Percentiles rank a stretch among this genome's conserved stretches.
Conservation (phyloP, 2,888 invertebrate species). For the Oeneis ivallda region DNA sequence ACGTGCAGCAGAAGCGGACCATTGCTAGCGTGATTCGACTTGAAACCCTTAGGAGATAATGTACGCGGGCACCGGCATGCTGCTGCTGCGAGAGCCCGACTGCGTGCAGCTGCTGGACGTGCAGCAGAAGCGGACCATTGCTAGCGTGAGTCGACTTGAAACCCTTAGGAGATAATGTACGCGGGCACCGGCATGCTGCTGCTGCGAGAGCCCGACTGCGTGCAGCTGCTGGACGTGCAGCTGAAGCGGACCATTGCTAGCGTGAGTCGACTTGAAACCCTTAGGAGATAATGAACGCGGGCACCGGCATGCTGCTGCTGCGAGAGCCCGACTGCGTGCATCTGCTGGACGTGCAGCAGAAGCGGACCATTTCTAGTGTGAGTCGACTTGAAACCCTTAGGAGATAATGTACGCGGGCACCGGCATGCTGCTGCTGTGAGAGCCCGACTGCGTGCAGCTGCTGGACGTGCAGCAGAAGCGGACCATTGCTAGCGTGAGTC, state of each 20-base stretch:
- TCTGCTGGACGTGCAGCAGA: too few relatives aligned
- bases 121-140: background rate
- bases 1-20: constrained; percentile 96
- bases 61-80: background rate
- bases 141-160: constrained; percentile 85
- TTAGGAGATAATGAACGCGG: too few relatives aligned
- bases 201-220: constrained; percentile 93
- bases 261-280: constrained; percentile 58
- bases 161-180: constrained; percentile 98
- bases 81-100: background rate
- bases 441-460: too few relatives aligned
- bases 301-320: too few relatives aligned
- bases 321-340: too few relatives aligned
- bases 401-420: too few relatives aligned
- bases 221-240: constrained; percentile 98
- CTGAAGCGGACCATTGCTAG: constrained; percentile 89
- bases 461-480: too few relatives aligned
- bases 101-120: background rate
- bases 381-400: background rate
- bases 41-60: constrained; percentile 86
- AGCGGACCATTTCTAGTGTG: too few relatives aligned
- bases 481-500: too few relatives aligned
- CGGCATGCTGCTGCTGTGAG: too few relatives aligned
- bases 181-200: constrained; percentile 98
- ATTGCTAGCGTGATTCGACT: constrained; percentile 82